Percentiles rank a stretch among this genome's conserved stretches.
phyloP scores from a whole-genome alignment of 2,888 invertebrate species.

The Marronus borbonicus region DNA sequence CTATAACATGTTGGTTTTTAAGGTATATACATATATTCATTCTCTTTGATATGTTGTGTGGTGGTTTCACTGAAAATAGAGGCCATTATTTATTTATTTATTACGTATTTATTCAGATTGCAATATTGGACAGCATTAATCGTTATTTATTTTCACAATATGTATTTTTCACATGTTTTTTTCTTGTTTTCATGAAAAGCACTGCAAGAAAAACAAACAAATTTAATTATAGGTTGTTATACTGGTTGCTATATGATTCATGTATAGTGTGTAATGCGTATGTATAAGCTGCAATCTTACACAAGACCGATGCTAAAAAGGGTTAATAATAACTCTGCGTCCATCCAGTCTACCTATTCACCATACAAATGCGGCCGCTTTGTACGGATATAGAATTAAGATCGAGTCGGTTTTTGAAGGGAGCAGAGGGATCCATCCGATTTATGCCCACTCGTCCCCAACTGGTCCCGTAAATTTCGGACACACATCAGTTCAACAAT shows the following conservation, averaged over 20 bases:
- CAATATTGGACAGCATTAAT: too few species aligned
- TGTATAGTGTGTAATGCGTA: constrained; percentile 4
- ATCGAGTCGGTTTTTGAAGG: constrained; percentile 56
- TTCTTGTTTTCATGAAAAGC: too few species aligned
- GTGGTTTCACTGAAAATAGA: too few species aligned
- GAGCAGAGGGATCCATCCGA: constrained; percentile 56
- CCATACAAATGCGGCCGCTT: constrained; percentile 19
- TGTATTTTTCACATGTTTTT: too few species aligned
- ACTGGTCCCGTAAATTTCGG: constrained; percentile 55
- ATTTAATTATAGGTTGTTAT: background rate
- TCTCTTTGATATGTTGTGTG: too few species aligned
- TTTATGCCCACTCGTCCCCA: constrained; percentile 55
- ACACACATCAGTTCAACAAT: constrained; percentile 57
- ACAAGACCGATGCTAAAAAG: constrained; percentile 48
- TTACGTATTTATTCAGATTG: background rate
- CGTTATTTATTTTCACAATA: too few species aligned
- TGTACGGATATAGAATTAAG: constrained; percentile 56
- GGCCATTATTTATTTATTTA: too few species aligned
- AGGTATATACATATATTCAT: too few species aligned
- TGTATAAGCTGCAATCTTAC: constrained; percentile 3
- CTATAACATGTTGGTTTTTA: too few species aligned
- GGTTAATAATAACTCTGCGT: constrained; percentile 53
- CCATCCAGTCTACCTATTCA: constrained; percentile 56
- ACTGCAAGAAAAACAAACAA: background rate
- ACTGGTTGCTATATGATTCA: constrained; percentile 17